Percentiles rank a stretch among this genome's conserved stretches.
Conservation (phyloP, 2,797 vertebrate genomes). For the Rhynchotus rufescens region DNA sequence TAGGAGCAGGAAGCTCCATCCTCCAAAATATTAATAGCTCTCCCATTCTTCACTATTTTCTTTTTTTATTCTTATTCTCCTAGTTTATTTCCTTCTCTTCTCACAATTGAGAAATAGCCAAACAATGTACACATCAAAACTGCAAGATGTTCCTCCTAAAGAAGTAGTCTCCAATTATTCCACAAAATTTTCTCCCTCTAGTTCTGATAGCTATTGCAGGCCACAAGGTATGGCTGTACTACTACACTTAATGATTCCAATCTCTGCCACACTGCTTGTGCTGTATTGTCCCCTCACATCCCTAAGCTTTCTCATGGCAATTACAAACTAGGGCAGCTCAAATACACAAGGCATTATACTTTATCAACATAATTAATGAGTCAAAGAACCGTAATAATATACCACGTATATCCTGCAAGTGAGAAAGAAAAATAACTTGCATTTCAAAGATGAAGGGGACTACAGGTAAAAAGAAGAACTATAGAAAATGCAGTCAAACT, state of each 20-base stretch:
- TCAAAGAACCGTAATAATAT: neutral
- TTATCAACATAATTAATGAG: neutral
- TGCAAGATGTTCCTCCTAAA: neutral
- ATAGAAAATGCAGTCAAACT: no score
- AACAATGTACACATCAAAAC: neutral
- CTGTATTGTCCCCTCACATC: neutral
- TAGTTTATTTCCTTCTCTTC: neutral
- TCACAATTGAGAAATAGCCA: neutral
- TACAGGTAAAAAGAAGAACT: neutral
- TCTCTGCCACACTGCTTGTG: neutral
- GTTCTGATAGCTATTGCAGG: neutral
- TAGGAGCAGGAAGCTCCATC: no score
- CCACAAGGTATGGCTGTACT: neutral
- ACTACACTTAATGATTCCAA: neutral
- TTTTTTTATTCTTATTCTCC: neutral
- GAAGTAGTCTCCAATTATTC: neutral
- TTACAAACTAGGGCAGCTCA: neutral
- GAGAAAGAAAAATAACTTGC: neutral
- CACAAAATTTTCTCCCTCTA: neutral
- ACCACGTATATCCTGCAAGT: neutral
- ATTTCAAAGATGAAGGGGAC: neutral
- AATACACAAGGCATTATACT: neutral
- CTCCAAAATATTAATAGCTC: neutral
- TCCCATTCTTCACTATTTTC: neutral
- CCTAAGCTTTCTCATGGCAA: neutral